Percentiles rank a stretch among this genome's conserved stretches.
phyloP scores from a whole-genome alignment of 2,888 invertebrate species.

The Kryphioiulus occultus region DNA sequence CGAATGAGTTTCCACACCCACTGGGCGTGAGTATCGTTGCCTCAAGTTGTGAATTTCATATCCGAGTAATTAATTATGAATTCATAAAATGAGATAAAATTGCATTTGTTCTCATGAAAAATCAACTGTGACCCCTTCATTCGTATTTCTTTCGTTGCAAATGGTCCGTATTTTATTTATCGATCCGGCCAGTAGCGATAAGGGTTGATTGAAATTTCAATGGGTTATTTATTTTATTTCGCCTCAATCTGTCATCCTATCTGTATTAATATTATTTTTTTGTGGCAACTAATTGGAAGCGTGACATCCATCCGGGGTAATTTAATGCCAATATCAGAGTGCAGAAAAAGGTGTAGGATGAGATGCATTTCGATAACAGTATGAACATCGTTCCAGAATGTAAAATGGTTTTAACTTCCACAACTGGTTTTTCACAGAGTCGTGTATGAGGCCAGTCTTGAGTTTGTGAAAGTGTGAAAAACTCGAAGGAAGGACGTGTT shows the following conservation, averaged over 20 bases:
- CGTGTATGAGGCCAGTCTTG: too few relatives aligned
- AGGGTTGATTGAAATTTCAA: slow-evolving; percentile 3
- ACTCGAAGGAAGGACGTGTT: neutral
- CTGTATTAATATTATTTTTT: slow-evolving; percentile 11
- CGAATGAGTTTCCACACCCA: too few relatives aligned
- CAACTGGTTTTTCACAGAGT: neutral
- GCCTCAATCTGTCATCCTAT: slow-evolving; percentile 26
- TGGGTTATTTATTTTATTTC: slow-evolving; percentile 25
- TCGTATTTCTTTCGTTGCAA: neutral
- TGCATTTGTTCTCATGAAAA: neutral
- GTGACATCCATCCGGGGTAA: slow-evolving; percentile 11
- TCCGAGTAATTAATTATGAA: neutral
- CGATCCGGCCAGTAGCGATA: neutral
- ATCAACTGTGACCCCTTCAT: neutral
- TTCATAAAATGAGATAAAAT: neutral
- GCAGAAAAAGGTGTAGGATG: slow-evolving; percentile 6
- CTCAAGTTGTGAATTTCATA: neutral
- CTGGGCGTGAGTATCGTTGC: too few relatives aligned
- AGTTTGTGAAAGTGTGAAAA: neutral
- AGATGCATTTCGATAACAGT: neutral
- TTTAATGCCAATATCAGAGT: neutral
- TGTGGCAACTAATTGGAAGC: neutral
- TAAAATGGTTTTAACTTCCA: neutral
- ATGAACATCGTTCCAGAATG: neutral
- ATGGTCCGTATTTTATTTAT: neutral